Conservation (phyloP, 2,888 invertebrate genomes). For the Anthophora plumipes region DNA sequence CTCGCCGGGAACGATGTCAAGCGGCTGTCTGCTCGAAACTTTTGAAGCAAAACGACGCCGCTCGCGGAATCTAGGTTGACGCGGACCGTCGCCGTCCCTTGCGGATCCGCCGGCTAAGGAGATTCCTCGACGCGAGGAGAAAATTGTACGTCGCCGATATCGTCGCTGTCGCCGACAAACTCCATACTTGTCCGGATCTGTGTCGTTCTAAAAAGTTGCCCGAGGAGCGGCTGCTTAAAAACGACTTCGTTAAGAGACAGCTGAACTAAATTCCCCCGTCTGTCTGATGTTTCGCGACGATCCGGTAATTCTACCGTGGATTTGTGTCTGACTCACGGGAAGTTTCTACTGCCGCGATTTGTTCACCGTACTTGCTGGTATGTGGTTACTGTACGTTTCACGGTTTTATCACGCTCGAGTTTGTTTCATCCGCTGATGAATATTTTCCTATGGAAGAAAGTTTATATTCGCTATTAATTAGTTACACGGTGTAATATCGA, state of each 20-base stretch:
- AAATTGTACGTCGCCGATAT: slow-evolving; percentile 47
- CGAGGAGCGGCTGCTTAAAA: slow-evolving; percentile 20
- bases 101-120: slow-evolving; percentile 39
- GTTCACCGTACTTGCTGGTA: no score
- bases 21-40: slow-evolving; percentile 63
- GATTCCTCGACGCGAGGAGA: slow-evolving; percentile 45
- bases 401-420: no score
- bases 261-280: background rate
- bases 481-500: no score
- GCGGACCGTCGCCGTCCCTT: slow-evolving; percentile 46
- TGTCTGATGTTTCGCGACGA: background rate
- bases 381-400: no score
- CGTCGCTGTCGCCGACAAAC: slow-evolving; percentile 39
- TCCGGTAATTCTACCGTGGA: no score
- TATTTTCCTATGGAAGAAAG: no score
- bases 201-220: slow-evolving; percentile 40
- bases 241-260: slow-evolving; percentile 25
- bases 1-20: slow-evolving; percentile 60
- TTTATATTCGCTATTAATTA: no score
- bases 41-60: slow-evolving; percentile 62
- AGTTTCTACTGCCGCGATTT: no score
- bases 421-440: no score
- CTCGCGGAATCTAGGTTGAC: slow-evolving; percentile 61
- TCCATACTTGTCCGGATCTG: slow-evolving; percentile 22
- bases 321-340: no score